phyloP scores from a whole-genome alignment of 1,140 invertebrate genomes.

The Drosophila punjabiensis region DNA sequence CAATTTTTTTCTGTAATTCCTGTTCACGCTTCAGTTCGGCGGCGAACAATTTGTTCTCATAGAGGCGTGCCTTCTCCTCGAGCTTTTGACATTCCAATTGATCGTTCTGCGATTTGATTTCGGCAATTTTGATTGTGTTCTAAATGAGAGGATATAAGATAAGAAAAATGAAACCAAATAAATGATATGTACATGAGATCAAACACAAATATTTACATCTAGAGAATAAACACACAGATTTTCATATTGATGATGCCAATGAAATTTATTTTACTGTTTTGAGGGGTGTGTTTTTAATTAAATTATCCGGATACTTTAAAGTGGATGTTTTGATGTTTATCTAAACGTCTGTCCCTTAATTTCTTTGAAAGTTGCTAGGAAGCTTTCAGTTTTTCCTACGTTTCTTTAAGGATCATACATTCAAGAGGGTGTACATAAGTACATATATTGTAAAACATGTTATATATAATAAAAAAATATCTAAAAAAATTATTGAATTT shows the following conservation, averaged over 20 bases:
- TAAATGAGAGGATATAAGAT: constrained; percentile 83
- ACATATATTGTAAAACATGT: neutral
- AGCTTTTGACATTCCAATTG: constrained; percentile 87
- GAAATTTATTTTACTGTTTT: neutral
- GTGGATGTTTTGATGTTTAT: neutral
- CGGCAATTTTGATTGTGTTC: constrained; percentile 89
- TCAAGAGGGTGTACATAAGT: too few species aligned
- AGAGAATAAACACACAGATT: neutral
- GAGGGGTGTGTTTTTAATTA: neutral
- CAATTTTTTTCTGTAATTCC: constrained; percentile 92
- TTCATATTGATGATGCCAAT: neutral
- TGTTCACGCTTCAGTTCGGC: constrained; percentile 92
- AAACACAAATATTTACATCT: constrained; percentile 19
- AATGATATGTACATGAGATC: constrained; percentile 43
- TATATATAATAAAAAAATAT: neutral
- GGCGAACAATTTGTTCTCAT: constrained; percentile 90
- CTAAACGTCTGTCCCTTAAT: neutral
- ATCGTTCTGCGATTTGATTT: constrained; percentile 89
- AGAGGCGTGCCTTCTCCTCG: constrained; percentile 89
- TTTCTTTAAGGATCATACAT: too few species aligned
- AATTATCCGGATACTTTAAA: neutral
- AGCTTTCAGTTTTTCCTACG: neutral
- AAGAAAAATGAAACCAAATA: constrained; percentile 56
- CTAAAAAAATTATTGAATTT: neutral
- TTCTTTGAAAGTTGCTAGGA: neutral